phyloP scores from a whole-genome alignment of 2,888 invertebrate genomes.

The Margaritifera margaritifera region DNA sequence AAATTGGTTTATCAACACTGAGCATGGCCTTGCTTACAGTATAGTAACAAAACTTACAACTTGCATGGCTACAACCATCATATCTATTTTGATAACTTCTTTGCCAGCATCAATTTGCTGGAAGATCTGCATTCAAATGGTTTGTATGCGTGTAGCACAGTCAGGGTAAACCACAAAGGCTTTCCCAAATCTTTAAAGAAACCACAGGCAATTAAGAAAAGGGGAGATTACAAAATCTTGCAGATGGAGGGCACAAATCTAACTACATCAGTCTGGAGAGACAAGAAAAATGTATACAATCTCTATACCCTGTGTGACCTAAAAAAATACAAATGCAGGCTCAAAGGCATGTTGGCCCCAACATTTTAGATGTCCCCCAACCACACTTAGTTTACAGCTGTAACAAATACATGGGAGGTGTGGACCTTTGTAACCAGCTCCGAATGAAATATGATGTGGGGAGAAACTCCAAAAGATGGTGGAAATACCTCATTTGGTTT shows the following conservation, averaged over 20 bases:
- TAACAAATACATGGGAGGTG: slow-evolving; percentile 34
- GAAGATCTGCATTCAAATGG: slow-evolving; percentile 3
- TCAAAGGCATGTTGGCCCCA: slow-evolving; percentile 13
- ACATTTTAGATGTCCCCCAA: slow-evolving; percentile 13
- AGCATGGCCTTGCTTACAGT: too few species aligned
- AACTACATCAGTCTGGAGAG: slow-evolving; percentile 16
- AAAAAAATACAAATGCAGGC: too few species aligned
- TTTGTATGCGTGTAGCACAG: slow-evolving; percentile 26
- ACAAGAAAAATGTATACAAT: slow-evolving; percentile 8
- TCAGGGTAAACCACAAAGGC: slow-evolving; percentile 9
- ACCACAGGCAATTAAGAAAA: slow-evolving; percentile 10
- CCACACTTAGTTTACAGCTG: slow-evolving; percentile 23
- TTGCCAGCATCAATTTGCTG: too few species aligned
- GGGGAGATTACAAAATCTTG: slow-evolving; percentile 10
- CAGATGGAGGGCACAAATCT: slow-evolving; percentile 12
- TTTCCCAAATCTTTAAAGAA: slow-evolving; percentile 24
- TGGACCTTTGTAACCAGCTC: slow-evolving; percentile 33
- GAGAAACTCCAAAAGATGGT: slow-evolving; percentile 26
- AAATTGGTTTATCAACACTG: too few species aligned
- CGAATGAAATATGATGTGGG: slow-evolving; percentile 22
- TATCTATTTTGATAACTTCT: too few species aligned
- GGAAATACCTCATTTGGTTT: slow-evolving; percentile 29
- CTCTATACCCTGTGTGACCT: slow-evolving; percentile 29
- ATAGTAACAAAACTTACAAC: too few species aligned
- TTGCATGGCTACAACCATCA: too few species aligned